Conservation (phyloP, 2,888 invertebrate species). For the Stictocephala bisonia region DNA sequence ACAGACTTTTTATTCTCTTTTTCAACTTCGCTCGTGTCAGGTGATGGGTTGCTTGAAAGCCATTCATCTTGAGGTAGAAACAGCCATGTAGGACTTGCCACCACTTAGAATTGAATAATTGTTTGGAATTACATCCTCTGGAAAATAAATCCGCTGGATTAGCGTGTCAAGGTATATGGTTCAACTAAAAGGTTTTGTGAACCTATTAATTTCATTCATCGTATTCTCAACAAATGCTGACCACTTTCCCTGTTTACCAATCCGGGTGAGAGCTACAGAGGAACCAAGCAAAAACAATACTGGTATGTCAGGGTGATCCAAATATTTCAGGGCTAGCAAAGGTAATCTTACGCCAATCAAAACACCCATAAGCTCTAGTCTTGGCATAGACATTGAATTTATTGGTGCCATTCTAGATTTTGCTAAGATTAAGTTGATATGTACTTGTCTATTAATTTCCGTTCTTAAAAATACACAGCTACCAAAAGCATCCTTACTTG, state of each 20-base stretch:
- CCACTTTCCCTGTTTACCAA: conserved; percentile 55
- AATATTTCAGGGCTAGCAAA: too few species aligned
- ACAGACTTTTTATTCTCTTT: conserved; percentile 1
- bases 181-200: conserved; percentile 54
- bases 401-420: conserved; percentile 58
- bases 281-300: too few species aligned
- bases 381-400: conserved; percentile 56
- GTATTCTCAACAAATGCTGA: conserved; percentile 58
- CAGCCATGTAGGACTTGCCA: conserved; percentile 61
- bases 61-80: conserved; percentile 14
- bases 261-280: too few species aligned
- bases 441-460: conserved; percentile 39
- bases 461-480: conserved; percentile 55
- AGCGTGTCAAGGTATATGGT: conserved; percentile 57
- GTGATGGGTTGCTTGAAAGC: conserved; percentile 48
- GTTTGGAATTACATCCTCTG: conserved; percentile 57
- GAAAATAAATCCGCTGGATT: conserved; percentile 62
- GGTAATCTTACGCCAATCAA: too few species aligned
- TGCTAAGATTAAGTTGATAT: conserved; percentile 54
- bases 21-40: background rate
- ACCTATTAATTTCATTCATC: conserved; percentile 56
- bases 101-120: conserved; percentile 59
- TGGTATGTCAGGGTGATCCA: too few species aligned
- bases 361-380: conserved; percentile 60
- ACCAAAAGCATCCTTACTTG: conserved; percentile 57